These are phyloP conservation scores for Chionodraco myersi DNA, from an alignment of 2,113 vertebrate species.

Conservation along the genomic window DNA sequence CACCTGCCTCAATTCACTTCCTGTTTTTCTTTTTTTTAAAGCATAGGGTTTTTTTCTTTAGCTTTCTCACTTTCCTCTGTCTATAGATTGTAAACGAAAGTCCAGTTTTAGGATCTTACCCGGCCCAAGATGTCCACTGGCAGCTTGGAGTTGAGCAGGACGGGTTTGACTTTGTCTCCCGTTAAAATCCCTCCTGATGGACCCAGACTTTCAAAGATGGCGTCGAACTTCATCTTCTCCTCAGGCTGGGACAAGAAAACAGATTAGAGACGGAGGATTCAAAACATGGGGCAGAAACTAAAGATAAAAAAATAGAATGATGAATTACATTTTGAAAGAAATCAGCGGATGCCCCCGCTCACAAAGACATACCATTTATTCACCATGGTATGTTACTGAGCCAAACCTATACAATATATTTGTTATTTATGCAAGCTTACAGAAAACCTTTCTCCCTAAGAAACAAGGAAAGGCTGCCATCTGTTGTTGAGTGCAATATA, in stretches of 20 bases:
- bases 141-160: constrained; percentile 97
- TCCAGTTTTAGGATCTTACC: constrained; percentile 80
- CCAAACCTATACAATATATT: too few species aligned
- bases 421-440: too few species aligned
- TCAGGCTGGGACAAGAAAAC: constrained; percentile 84
- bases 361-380: too few species aligned
- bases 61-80: not conserved
- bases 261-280: not conserved
- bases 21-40: not conserved
- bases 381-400: too few species aligned
- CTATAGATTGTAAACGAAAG: not conserved
- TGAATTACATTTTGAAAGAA: not conserved
- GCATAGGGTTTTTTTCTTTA: not conserved
- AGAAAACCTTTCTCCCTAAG: too few species aligned
- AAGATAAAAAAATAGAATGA: not conserved
- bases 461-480: too few species aligned
- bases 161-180: constrained; percentile 98
- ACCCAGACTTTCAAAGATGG: constrained; percentile 95
- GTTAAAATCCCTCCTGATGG: constrained; percentile 92
- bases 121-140: constrained; percentile 97
- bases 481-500: too few species aligned
- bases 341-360: too few species aligned
- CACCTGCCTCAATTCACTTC: not conserved
- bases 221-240: constrained; percentile 96
- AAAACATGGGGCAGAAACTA: not conserved